Evolutionary conservation across 2,888 invertebrate genomes (phyloP), one percentile per base, ranked within the genome.

Genomic region (Orthosia gracilis): DNA sequence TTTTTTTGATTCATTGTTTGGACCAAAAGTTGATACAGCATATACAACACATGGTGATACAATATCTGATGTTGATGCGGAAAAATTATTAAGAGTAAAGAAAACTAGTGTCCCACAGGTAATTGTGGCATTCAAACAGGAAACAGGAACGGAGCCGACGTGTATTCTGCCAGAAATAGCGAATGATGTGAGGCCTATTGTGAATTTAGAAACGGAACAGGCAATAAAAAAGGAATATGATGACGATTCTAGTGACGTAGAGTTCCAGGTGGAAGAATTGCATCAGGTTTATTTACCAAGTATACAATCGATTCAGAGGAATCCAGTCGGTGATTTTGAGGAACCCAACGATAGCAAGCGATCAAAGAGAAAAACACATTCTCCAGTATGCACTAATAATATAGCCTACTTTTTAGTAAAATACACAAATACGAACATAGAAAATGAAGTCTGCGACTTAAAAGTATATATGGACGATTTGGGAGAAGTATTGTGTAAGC

Each of bases 401-500:
- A 26, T 80, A 26, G 50, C 73, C 15, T 0, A 2, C 1, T 80
- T 79, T 79, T 66, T 80, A n/a, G 45, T 58, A 12, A 78, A 73
- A 52, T 55, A 78, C 40, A 7, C 54, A 23, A 55, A 55, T 18
- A 15, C n/a, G 13, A 21, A 15, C 13, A 18, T 26, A n/a, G 52
- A 49, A 54, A 23, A 17, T 0, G 49, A 50, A 17, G 21, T 18
- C 7, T 52, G 15, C 3, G 57, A 72, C 52, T 49, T 80, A 50
- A 73, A 63, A 47, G n/a, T 65, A n/a, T 85, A 83, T 66, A 71
- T 85, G 58, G n/a, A 62, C 0, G 68, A 77, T 67, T 69, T 84
- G 21, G 84, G 76, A 63, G 83, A 82, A 18, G 23, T 72, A 1
- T 57, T 76, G 45, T 76, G 79, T 23, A 26, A 0, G 12, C 61